A percentile compares a stretch with the other conserved stretches of the same genome.
Evolutionary conservation across 92 coral and sea anemone species (phyloP).

Genomic region (Metridium senile): DNA sequence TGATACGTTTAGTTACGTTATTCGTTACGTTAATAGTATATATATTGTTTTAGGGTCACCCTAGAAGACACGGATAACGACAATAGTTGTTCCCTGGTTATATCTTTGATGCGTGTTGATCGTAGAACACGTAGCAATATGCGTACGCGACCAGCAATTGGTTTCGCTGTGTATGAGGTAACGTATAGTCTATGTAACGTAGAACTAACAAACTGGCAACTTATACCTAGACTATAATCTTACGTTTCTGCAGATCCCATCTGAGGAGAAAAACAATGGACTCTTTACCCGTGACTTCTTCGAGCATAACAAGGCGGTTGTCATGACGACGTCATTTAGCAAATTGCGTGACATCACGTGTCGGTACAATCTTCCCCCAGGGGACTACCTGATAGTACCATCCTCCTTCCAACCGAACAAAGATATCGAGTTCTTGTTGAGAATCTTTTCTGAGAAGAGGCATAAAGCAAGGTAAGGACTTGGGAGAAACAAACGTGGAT

Average conservation of each 20-base stretch:
- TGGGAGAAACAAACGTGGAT: no score
- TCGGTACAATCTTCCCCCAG: slow-evolving; percentile 64
- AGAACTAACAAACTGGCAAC: neutral
- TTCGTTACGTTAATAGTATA: no score
- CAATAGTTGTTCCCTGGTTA: slow-evolving; percentile 64
- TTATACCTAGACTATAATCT: neutral
- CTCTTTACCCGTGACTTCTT: slow-evolving; percentile 70
- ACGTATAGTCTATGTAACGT: neutral
- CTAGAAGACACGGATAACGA: slow-evolving; percentile 72
- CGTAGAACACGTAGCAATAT: slow-evolving; percentile 63
- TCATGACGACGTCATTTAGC: slow-evolving; percentile 79
- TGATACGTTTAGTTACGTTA: no score
- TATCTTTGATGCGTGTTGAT: slow-evolving; percentile 72
- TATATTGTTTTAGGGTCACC: slow-evolving; percentile 38
- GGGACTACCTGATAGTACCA: slow-evolving; percentile 77
- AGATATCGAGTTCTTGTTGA: slow-evolving; percentile 68
- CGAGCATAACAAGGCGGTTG: slow-evolving; percentile 73
- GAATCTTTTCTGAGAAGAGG: slow-evolving; percentile 81
- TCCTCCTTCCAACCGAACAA: slow-evolving; percentile 79
- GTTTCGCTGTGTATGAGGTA: slow-evolving; percentile 95
- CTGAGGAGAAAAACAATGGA: slow-evolving; percentile 25
- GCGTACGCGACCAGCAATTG: slow-evolving; percentile 76
- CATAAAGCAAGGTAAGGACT: slow-evolving; percentile 65
- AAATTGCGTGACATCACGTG: slow-evolving; percentile 79
- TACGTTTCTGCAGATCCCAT: slow-evolving; percentile 5